Base-by-base conservation (phyloP, 2,888 invertebrate genomes). In the Leptopterna dolabrata region DNA sequence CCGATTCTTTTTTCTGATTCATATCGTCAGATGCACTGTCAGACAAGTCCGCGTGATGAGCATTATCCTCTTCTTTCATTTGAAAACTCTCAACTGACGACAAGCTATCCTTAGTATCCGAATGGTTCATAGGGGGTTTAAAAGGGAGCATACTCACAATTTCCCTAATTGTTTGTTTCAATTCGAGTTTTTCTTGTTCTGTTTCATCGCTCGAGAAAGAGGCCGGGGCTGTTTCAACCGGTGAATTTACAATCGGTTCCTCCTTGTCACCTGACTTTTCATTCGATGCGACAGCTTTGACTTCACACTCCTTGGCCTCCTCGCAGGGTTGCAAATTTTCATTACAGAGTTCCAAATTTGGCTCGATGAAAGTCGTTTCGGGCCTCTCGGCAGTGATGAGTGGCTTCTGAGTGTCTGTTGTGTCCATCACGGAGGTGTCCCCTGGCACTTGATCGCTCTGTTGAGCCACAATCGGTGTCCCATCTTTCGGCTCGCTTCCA, bases 41-140 rank as follows among this genome's bases (percentile, higher is more conserved):
- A 73, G 95, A 95, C 30, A 94, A 92, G 91, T 95, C 95, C 0
- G 93, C 94, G 91, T 93, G 92, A 89, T 93, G 92, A 51, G 94
- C 94, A 90, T 95, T 95, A 91, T 94, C 94, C 91, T 93, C 93
- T 43, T 88, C 89, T 90, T 76, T 87, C 4, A 94, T 92, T 89
- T 94, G 94, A 19, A 85, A 73, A 90, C 94, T 94, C 91, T 94
- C 94, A 87, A 93, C 93, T 16, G 94, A 94, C 3, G 94, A 94
- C 83, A 94, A 94, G 89, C 94, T 94, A 90, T 94, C 94, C 70
- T 93, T 92, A 29, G 93, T 93, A 89, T 94, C 93, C 86, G 93
- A 92, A 88, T 93, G 92, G 90, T 93, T 94, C 91, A 93, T 92
- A 43, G 93, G 92, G 16, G 86, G 86, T 24, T 70, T 86, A 0